phyloP scores from a whole-genome alignment of 2,797 vertebrate species.

The Cossypha polioptera region DNA sequence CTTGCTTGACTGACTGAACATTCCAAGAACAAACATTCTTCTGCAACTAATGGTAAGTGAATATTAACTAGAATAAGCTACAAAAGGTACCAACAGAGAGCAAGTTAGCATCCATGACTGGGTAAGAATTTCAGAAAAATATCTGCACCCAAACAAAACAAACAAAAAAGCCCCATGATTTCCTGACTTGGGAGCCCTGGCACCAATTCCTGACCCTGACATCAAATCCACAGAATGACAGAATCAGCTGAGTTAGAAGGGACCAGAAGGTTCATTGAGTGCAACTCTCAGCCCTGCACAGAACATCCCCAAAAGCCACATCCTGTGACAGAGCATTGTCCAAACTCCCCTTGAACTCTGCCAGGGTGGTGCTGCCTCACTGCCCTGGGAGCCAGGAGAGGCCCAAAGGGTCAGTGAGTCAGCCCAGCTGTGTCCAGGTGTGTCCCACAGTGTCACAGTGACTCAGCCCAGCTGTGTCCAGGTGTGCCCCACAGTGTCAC shows the following conservation, averaged over 20 bases:
- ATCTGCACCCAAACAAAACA: neutral
- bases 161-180: accelerated
- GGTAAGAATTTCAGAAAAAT: neutral
- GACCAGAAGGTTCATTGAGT: neutral
- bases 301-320: neutral
- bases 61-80: neutral
- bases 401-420: neutral
- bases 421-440: too few relatives aligned
- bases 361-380: neutral
- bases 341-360: neutral
- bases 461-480: neutral
- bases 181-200: neutral
- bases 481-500: neutral
- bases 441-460: too few relatives aligned
- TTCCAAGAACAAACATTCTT: neutral
- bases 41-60: neutral
- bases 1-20: neutral
- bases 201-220: neutral
- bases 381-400: neutral
- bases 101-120: neutral
- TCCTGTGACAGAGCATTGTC: neutral
- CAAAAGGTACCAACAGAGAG: neutral
- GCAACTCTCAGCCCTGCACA: neutral
- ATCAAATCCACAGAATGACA: neutral
- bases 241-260: neutral